These are phyloP conservation scores for Myocastor coypus DNA, from an alignment of 2,113 vertebrate species.

Conservation along the genomic window DNA sequence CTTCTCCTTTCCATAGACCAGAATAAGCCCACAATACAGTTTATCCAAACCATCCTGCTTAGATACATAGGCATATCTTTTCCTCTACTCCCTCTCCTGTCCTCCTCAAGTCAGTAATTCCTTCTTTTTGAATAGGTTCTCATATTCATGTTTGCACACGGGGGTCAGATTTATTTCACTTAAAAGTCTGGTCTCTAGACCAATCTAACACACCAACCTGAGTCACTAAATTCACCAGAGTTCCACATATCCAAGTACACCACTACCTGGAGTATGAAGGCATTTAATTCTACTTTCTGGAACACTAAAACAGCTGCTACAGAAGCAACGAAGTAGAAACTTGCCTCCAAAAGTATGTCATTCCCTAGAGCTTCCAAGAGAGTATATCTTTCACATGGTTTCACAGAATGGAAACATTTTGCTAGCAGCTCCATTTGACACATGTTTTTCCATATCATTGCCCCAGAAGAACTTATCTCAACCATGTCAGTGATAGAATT, in stretches of 20 bases:
- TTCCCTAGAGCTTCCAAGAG: not conserved
- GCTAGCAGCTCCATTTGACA: not conserved
- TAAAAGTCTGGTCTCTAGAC: too few relatives aligned
- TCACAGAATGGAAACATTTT: conserved; percentile 7
- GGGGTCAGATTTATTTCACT: too few relatives aligned
- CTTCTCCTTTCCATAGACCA: too few relatives aligned
- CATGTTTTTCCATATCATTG: not conserved
- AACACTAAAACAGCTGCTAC: not conserved
- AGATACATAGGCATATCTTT: too few relatives aligned
- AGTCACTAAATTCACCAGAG: not conserved
- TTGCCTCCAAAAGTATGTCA: not conserved
- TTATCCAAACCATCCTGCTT: too few relatives aligned
- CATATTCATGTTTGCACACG: too few relatives aligned
- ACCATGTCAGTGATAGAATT: not conserved
- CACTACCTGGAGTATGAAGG: not conserved
- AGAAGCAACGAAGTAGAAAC: not conserved
- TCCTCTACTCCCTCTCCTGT: too few relatives aligned
- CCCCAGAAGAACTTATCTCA: not conserved
- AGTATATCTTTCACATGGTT: not conserved
- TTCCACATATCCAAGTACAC: not conserved
- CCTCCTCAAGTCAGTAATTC: too few relatives aligned
- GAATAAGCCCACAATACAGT: too few relatives aligned
- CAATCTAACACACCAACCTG: not conserved
- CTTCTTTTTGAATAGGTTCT: too few relatives aligned
- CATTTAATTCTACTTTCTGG: not conserved